A percentile compares a stretch with the other conserved stretches of the same genome.
phyloP scores from a whole-genome alignment of 2,797 vertebrate species.

The Sebastiscus albofasciatus region DNA sequence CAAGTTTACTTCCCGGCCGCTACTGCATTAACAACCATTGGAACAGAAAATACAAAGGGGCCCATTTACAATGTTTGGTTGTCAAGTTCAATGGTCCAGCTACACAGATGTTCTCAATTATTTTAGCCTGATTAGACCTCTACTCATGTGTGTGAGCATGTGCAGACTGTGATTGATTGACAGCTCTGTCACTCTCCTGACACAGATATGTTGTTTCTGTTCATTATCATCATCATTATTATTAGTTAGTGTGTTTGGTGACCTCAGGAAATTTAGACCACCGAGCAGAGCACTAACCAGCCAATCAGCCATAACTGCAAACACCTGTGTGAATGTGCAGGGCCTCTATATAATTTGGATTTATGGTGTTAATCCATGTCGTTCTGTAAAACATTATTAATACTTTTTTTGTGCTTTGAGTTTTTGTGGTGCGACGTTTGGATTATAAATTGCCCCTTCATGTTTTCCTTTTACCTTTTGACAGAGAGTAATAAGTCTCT shows the following conservation, averaged over 20 bases:
- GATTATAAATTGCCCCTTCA: neutral
- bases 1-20: neutral
- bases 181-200: constrained; percentile 4
- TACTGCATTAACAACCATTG: neutral
- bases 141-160: neutral
- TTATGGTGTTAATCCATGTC: neutral
- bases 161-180: constrained; percentile 46
- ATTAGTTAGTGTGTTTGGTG: constrained; percentile 16
- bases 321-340: constrained; percentile 38
- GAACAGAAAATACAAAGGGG: neutral
- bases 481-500: neutral
- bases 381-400: neutral
- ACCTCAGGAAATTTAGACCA: constrained; percentile 1
- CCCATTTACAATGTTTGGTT: neutral
- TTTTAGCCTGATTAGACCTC: constrained; percentile 19
- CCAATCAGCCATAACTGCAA: constrained; percentile 50
- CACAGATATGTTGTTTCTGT: constrained; percentile 37
- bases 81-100: neutral
- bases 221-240: constrained; percentile 23
- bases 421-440: neutral
- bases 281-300: constrained; percentile 20
- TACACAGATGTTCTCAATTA: constrained; percentile 39
- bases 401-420: neutral
- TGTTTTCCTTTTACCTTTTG: constrained; percentile 1
- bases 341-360: neutral